Evolutionary conservation across 1,140 invertebrate genomes (phyloP).

Genomic region (Copidosoma floridanum): DNA sequence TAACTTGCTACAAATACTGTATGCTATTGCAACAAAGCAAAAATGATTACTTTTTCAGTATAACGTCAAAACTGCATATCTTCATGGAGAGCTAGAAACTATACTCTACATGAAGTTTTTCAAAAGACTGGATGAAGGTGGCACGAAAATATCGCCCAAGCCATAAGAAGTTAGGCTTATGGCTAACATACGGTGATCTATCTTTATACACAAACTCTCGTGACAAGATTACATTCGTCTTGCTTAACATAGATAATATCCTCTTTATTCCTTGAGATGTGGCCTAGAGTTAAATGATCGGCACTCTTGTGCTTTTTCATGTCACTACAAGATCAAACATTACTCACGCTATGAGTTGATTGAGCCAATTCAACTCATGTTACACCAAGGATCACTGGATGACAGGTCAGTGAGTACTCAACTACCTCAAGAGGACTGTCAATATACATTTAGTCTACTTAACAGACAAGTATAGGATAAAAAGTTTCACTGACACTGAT

Average conservation of each 20-base stretch:
- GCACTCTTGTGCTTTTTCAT: constrained; percentile 41
- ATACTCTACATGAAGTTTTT: too few relatives aligned
- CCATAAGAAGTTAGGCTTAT: not conserved
- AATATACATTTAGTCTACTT: too few relatives aligned
- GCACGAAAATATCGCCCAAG: constrained; percentile 6
- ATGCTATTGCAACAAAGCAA: too few relatives aligned
- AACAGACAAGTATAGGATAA: not conserved
- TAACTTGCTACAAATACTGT: too few relatives aligned
- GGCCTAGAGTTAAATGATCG: constrained; percentile 28
- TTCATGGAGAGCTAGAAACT: too few relatives aligned
- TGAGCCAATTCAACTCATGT: constrained; percentile 20
- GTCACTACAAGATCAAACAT: constrained; percentile 41
- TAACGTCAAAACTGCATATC: too few relatives aligned
- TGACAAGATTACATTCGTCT: too few relatives aligned
- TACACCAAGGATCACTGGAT: constrained; percentile 5
- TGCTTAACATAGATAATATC: constrained; percentile 35
- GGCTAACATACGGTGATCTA: constrained; percentile 6
- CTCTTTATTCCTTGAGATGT: constrained; percentile 17
- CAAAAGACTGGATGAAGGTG: constrained; percentile 16
- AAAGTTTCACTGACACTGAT: not conserved
- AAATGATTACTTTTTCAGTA: too few relatives aligned
- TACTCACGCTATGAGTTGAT: constrained; percentile 27
- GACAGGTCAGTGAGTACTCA: not conserved
- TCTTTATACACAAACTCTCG: too few relatives aligned
- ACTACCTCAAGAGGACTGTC: not conserved